A percentile compares a stretch with the other conserved stretches of the same genome.
Evolutionary conservation across 2,888 invertebrate species (phyloP).

Genomic region (Tetramorium bicarinatum): DNA sequence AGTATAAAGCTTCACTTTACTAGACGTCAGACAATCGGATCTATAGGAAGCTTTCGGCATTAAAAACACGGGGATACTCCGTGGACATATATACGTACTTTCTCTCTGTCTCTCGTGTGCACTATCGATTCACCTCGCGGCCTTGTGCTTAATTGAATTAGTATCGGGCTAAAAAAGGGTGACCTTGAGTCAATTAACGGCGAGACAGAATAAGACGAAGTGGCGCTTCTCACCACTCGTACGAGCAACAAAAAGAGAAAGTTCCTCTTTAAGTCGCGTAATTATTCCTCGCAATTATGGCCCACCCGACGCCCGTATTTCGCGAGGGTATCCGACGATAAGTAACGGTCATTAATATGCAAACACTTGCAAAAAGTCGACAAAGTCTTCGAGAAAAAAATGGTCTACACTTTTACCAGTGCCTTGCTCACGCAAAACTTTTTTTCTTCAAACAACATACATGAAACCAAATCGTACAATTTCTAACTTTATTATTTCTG

Average conservation of each 20-base stretch:
- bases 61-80: constrained; percentile 49
- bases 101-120: constrained; percentile 50
- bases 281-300: constrained; percentile 10
- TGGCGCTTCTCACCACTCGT: constrained; percentile 28
- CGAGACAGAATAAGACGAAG: constrained; percentile 53
- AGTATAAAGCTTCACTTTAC: constrained; percentile 38
- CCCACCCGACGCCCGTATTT: constrained; percentile 22
- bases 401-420: neutral
- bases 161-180: constrained; percentile 39
- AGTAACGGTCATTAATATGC: constrained; percentile 25
- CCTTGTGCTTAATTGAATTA: constrained; percentile 54
- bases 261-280: constrained; percentile 48
- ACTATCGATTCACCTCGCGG: constrained; percentile 56
- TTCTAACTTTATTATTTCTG: neutral
- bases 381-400: neutral
- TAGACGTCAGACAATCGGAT: constrained; percentile 37
- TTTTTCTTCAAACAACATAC: neutral
- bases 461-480: neutral
- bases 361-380: neutral
- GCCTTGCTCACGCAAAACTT: neutral
- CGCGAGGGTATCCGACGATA: neutral
- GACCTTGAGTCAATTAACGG: constrained; percentile 55
- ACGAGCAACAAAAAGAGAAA: constrained; percentile 37
- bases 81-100: constrained; percentile 14
- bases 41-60: constrained; percentile 44